Percentiles rank a stretch among this genome's conserved stretches.
Evolutionary conservation across 2,797 vertebrate species (phyloP).

Genomic region (Dicrostonyx torquatus): DNA sequence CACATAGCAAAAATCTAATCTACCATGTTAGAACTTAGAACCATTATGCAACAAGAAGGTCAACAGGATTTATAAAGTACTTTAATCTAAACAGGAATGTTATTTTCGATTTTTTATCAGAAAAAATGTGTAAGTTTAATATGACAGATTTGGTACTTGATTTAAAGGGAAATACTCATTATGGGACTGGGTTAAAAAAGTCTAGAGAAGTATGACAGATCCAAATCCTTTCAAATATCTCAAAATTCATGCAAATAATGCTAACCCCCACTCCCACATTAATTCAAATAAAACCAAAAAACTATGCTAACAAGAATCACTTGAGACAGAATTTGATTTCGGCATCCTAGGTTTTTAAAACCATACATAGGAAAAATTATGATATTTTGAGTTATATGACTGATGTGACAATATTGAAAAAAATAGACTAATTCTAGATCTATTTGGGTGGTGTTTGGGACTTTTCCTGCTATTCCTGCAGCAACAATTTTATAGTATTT

Average conservation of each 20-base stretch:
- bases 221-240: neutral
- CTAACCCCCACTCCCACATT: neutral
- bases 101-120: neutral
- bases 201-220: conserved; percentile 3
- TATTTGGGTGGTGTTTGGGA: neutral
- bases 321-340: neutral
- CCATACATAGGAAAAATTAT: neutral
- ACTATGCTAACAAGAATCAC: neutral
- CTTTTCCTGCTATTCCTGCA: neutral
- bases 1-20: neutral
- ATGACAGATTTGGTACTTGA: neutral
- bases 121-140: neutral
- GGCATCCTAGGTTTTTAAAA: neutral
- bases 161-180: neutral
- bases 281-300: neutral
- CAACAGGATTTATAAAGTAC: neutral
- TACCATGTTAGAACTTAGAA: neutral
- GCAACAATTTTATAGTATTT: neutral
- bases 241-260: neutral
- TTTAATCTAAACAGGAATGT: neutral
- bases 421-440: neutral
- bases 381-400: neutral
- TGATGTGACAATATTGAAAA: neutral
- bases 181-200: neutral
- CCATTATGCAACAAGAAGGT: neutral